These are phyloP conservation scores for Cantharis nigra DNA, from an alignment of 2,888 invertebrate genomes.

Conservation along the genomic window DNA sequence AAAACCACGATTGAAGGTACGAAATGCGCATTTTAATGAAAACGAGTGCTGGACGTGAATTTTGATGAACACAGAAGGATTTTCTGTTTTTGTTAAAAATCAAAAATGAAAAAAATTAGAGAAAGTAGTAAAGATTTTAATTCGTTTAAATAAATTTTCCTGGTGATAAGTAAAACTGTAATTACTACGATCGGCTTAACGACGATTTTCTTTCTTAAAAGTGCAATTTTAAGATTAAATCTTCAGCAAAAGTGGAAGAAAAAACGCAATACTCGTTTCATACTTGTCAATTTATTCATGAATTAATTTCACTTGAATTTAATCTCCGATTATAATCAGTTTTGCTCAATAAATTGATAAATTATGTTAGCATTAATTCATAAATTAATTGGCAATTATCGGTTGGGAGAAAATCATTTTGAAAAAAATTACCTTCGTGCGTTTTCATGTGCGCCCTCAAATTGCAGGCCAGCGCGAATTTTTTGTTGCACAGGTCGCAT, in stretches of 20 bases:
- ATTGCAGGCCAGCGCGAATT: slow-evolving; percentile 75
- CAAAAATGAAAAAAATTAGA: too few relatives aligned
- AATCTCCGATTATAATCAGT: not conserved
- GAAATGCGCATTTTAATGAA: not conserved
- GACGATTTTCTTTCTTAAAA: not conserved
- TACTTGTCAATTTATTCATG: not conserved
- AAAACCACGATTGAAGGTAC: not conserved
- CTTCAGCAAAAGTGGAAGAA: not conserved
- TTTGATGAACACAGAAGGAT: not conserved
- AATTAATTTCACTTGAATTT: not conserved
- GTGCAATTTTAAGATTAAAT: not conserved
- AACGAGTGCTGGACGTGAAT: not conserved
- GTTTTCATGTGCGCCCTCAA: slow-evolving; percentile 75
- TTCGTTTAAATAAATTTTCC: not conserved
- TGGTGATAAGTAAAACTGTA: not conserved
- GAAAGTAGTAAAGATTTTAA: not conserved
- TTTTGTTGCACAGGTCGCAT: slow-evolving; percentile 71
- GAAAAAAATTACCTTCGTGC: slow-evolving; percentile 64
- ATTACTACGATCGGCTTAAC: not conserved
- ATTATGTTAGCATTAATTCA: not conserved
- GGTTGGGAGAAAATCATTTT: not conserved
- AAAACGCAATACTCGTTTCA: not conserved
- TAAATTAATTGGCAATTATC: slow-evolving; percentile 1
- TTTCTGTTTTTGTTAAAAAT: not conserved
- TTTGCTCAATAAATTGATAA: not conserved